Evolutionary conservation across 2,888 invertebrate genomes (phyloP).

Genomic region (Drosophila putrida): DNA sequence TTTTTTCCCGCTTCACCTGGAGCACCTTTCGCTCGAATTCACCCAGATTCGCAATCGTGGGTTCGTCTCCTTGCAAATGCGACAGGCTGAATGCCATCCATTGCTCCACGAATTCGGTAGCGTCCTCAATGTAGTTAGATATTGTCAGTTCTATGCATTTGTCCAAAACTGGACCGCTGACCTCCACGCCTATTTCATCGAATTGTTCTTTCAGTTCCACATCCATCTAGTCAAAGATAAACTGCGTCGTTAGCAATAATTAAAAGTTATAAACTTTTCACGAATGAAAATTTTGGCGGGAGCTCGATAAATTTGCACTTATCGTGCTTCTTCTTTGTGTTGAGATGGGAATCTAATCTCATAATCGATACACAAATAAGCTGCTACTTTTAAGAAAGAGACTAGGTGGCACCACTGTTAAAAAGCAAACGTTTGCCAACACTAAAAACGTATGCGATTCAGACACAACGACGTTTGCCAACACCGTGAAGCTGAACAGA

Average conservation of each 20-base stretch:
- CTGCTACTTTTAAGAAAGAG: background rate
- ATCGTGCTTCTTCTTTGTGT: constrained; percentile 19
- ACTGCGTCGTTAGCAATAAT: constrained; percentile 4
- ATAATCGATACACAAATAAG: background rate
- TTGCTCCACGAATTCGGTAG: constrained; percentile 90
- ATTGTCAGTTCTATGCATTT: constrained; percentile 90
- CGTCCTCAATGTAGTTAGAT: constrained; percentile 88
- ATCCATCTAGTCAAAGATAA: constrained; percentile 69
- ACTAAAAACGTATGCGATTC: constrained; percentile 58
- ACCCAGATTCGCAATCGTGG: constrained; percentile 87
- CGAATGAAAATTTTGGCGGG: constrained; percentile 47
- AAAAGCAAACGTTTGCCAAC: constrained; percentile 25
- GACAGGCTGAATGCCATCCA: constrained; percentile 93
- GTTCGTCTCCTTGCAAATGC: constrained; percentile 87
- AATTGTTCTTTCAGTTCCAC: constrained; percentile 87
- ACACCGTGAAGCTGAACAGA: constrained; percentile 48
- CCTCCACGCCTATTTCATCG: constrained; percentile 88
- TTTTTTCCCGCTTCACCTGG: constrained; percentile 85
- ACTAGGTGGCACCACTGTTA: constrained; percentile 5
- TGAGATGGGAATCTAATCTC: constrained; percentile 15
- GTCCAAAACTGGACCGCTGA: constrained; percentile 86
- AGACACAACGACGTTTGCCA: constrained; percentile 30
- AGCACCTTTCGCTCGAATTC: constrained; percentile 89
- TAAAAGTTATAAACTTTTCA: background rate
- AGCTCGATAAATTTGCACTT: constrained; percentile 20